Percentiles rank a stretch among this genome's conserved stretches.
Conservation (phyloP, 2,888 invertebrate species). For the Sinelater perroti region DNA sequence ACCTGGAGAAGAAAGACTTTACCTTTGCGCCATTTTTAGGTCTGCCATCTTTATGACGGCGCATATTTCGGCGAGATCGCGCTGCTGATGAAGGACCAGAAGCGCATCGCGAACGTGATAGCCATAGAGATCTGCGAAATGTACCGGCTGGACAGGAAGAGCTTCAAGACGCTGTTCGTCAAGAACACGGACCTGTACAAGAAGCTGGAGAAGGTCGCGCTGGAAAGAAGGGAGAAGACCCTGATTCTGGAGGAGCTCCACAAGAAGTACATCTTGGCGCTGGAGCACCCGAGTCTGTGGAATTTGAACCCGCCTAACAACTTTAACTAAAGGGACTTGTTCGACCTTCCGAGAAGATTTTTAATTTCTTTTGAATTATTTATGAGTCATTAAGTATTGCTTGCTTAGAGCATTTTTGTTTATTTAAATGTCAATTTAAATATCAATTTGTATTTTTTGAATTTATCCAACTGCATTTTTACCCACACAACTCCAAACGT, state of each 20-base stretch:
- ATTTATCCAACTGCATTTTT: no score
- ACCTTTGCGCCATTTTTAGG: no score
- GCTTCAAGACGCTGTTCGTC: constrained; percentile 61
- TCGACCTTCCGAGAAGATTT: no score
- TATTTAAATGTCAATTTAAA: no score
- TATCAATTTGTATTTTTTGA: no score
- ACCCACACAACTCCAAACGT: no score
- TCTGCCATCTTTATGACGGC: constrained; percentile 68
- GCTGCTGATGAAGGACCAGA: constrained; percentile 65
- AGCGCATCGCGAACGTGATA: constrained; percentile 67
- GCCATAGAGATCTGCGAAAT: constrained; percentile 70
- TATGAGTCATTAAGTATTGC: no score
- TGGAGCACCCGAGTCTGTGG: no score
- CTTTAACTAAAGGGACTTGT: no score
- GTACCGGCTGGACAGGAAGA: constrained; percentile 65
- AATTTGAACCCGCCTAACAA: no score
- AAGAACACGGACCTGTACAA: constrained; percentile 52
- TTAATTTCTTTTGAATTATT: no score
- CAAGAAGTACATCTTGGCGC: constrained; percentile 29
- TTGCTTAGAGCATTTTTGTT: no score
- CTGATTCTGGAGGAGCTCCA: constrained; percentile 54
- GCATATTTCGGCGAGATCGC: constrained; percentile 71
- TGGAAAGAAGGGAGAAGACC: constrained; percentile 56
- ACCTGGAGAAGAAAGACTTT: neutral
- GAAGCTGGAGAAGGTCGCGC: constrained; percentile 55